Evolutionary conservation across 2,113 vertebrate species (phyloP).

Genomic region (Gobius niger): DNA sequence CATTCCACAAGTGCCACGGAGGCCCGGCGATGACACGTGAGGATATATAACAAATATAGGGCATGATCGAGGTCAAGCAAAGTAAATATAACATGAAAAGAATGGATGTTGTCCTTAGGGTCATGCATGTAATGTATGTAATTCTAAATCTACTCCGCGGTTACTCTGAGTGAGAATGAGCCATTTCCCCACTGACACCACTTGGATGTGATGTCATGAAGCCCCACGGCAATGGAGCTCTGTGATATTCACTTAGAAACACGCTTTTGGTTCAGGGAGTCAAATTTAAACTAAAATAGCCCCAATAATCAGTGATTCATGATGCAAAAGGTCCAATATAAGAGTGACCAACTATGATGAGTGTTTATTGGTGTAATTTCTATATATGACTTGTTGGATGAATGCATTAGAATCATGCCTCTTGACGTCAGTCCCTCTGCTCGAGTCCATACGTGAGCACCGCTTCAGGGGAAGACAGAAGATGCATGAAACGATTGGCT

Average conservation of each 20-base stretch:
- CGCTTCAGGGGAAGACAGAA: slow-evolving; percentile 21
- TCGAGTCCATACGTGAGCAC: slow-evolving; percentile 21
- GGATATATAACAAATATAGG: slow-evolving; percentile 31
- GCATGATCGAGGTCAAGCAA: slow-evolving; percentile 49
- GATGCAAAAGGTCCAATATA: not conserved
- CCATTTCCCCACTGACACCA: not conserved
- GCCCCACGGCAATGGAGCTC: too few species aligned
- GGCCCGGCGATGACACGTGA: slow-evolving; percentile 44
- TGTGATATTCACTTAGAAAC: not conserved
- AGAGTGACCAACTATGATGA: slow-evolving; percentile 5
- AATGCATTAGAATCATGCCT: not conserved
- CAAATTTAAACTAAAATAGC: not conserved
- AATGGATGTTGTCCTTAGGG: not conserved
- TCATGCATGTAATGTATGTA: not conserved
- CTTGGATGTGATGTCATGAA: not conserved
- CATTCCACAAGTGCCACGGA: slow-evolving; percentile 65
- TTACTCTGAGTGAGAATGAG: not conserved
- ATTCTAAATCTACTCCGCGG: not conserved
- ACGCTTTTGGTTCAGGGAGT: not conserved
- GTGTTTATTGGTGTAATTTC: slow-evolving; percentile 31
- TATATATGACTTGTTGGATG: slow-evolving; percentile 4
- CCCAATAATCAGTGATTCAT: slow-evolving; percentile 10
- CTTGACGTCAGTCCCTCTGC: slow-evolving; percentile 44
- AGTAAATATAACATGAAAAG: not conserved
- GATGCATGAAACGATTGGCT: slow-evolving; percentile 50